Conservation (phyloP, 1,140 invertebrate species). For the Papilio aristodemus region DNA sequence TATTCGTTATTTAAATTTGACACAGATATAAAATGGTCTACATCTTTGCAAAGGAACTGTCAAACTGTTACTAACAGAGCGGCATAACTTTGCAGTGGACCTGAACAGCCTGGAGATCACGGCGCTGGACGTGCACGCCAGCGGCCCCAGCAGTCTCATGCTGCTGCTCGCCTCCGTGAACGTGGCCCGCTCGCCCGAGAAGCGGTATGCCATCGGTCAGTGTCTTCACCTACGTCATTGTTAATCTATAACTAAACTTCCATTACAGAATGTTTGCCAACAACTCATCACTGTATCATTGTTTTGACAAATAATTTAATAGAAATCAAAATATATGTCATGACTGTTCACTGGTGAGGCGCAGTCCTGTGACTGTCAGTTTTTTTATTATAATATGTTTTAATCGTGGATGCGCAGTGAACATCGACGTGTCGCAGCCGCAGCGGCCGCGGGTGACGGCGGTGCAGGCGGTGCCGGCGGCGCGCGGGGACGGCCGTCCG, state of each 20-base stretch:
- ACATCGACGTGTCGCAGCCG: conserved; percentile 53
- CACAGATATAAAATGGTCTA: too few species aligned
- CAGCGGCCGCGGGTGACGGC: conserved; percentile 50
- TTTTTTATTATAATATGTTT: neutral
- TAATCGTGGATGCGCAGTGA: conserved; percentile 43
- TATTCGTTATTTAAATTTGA: too few species aligned
- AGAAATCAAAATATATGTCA: too few species aligned
- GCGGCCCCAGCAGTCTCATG: conserved; percentile 84
- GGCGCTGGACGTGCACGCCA: conserved; percentile 66
- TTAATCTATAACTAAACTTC: neutral
- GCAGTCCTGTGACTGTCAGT: too few species aligned
- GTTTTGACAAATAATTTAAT: too few species aligned
- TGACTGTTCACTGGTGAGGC: too few species aligned
- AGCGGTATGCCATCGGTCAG: conserved; percentile 66
- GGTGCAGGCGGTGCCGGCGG: conserved; percentile 46
- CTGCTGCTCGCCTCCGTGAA: conserved; percentile 88
- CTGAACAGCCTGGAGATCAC: conserved; percentile 54
- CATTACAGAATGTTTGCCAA: too few species aligned
- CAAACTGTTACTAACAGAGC: too few species aligned
- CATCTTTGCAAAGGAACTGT: too few species aligned
- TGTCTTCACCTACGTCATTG: neutral
- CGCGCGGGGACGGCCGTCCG: conserved; percentile 42
- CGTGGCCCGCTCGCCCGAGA: conserved; percentile 82
- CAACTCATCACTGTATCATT: conserved; percentile 37
- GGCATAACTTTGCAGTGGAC: conserved; percentile 50